Base-by-base conservation (phyloP, 2,113 vertebrate genomes). In the Panthera leo region DNA sequence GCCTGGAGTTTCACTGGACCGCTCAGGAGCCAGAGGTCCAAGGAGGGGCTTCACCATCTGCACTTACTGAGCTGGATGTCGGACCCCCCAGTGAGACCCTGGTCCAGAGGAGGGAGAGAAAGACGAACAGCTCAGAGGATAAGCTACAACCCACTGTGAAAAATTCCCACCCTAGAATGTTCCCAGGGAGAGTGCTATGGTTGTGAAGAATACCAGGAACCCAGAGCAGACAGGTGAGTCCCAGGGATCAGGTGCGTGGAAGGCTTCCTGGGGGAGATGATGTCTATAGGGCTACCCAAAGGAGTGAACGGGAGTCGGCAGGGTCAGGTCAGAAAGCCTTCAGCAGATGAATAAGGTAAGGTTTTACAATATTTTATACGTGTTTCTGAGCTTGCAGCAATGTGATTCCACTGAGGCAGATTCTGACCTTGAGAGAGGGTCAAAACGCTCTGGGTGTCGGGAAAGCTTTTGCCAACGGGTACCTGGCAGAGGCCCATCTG, bases 61-160 rank as follows among this genome's bases (percentile, higher is more conserved):
- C 18, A 7, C 0, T n/a, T 12, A n/a, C 11, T 31, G 39, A 84
- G 13, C 14, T 19, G 27, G 45, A 2, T 25, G 31, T 51, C 88
- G 82, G 45, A 13, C 0, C 3, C 1, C 1, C 9, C 2, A 0
- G 1, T 3, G 75, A 42, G 31, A 10, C 7, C 15, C 36, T 4
- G 67, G 15, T 9, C 0, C 67, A 39, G 12, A 14, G 29, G 11
- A 23, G 34, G 53, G n/a, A 53, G 21, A 23, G 53, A 55, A 80
- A 53, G 53, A 45, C 0, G 0, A 42, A 13, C 4, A 1, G 63
- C 11, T 87, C 34, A 1, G 31, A 9, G 36, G 67, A 13, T 2
- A 27, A 27, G 25, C 71, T 15, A 16, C 18, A 4, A 18, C 18
- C 15, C 12, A 3, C 16, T 12, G 0, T 23, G 42, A 23, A 48